Percentiles rank a stretch among this genome's conserved stretches.
These are phyloP conservation scores for Drosophila tropicalis DNA, from an alignment of 1,140 invertebrate species.

Conservation along the genomic window DNA sequence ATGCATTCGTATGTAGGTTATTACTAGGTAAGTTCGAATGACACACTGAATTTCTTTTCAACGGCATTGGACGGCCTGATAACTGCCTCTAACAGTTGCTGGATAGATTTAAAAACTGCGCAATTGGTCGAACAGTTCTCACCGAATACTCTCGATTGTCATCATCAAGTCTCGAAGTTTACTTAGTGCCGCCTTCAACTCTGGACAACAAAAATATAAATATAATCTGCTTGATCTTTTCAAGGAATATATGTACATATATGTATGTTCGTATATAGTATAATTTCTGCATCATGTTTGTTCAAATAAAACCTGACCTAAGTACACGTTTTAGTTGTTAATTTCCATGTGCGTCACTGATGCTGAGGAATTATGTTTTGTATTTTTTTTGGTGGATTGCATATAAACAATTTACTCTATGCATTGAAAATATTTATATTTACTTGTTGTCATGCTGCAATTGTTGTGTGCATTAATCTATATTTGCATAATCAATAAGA, in stretches of 20 bases:
- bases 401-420: conserved; percentile 7
- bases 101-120: conserved; percentile 15
- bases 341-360: neutral
- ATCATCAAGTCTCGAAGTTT: conserved; percentile 8
- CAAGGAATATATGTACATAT: neutral
- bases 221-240: neutral
- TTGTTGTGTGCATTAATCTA: conserved; percentile 7
- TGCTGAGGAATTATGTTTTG: neutral
- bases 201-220: neutral
- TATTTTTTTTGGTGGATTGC: neutral
- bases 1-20: neutral
- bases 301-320: conserved; percentile 47
- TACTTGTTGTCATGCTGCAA: conserved; percentile 18
- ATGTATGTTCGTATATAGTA: neutral
- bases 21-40: neutral
- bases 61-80: conserved; percentile 10
- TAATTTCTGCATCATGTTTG: conserved; percentile 20
- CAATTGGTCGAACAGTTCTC: conserved; percentile 4
- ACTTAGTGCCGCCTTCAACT: neutral
- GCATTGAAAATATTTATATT: conserved; percentile 15
- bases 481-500: conserved; percentile 32
- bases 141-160: conserved; percentile 4
- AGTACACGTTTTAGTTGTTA: conserved; percentile 40
- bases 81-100: neutral
- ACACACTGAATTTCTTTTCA: neutral